A percentile compares a stretch with the other conserved stretches of the same genome.
Conservation (phyloP, 2,797 vertebrate genomes). For the Sebastiscus albofasciatus region DNA sequence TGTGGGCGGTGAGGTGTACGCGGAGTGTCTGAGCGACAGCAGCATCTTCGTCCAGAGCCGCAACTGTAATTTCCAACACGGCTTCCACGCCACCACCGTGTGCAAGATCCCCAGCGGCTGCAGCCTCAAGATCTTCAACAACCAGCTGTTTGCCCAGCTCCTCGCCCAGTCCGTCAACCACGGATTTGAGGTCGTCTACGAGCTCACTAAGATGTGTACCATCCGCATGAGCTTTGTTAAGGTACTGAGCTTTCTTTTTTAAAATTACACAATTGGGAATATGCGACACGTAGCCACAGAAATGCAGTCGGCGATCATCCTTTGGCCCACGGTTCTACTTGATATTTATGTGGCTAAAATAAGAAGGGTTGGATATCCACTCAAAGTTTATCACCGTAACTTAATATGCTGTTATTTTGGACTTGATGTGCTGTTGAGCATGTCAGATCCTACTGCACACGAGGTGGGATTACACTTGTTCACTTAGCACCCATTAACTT, state of each 20-base stretch:
- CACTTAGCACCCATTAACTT: slow-evolving; percentile 8
- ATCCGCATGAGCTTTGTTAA: slow-evolving; percentile 99
- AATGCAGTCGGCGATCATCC: background rate
- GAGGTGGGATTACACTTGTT: background rate
- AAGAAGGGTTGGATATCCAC: background rate
- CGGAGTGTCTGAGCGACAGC: slow-evolving; percentile 98
- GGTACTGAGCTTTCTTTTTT: slow-evolving; percentile 72
- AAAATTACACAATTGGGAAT: background rate
- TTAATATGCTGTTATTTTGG: slow-evolving; percentile 36
- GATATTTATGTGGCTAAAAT: background rate
- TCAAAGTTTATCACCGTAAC: slow-evolving; percentile 24
- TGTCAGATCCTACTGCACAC: slow-evolving; percentile 23
- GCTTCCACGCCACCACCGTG: slow-evolving; percentile 96
- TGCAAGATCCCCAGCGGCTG: slow-evolving; percentile 99
- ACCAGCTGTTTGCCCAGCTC: slow-evolving; percentile 97
- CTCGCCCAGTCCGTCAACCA: slow-evolving; percentile 97
- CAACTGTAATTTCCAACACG: slow-evolving; percentile 98
- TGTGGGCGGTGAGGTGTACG: slow-evolving; percentile 95
- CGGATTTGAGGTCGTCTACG: slow-evolving; percentile 97
- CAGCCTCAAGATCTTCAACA: slow-evolving; percentile 99
- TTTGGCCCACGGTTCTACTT: background rate
- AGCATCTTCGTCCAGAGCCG: slow-evolving; percentile 99
- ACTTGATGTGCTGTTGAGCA: slow-evolving; percentile 7
- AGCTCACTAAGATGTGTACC: slow-evolving; percentile 99
- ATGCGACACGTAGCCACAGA: background rate